These are phyloP conservation scores for Oncopeltus fasciatus DNA, from an alignment of 1,140 invertebrate species.

Conservation along the genomic window DNA sequence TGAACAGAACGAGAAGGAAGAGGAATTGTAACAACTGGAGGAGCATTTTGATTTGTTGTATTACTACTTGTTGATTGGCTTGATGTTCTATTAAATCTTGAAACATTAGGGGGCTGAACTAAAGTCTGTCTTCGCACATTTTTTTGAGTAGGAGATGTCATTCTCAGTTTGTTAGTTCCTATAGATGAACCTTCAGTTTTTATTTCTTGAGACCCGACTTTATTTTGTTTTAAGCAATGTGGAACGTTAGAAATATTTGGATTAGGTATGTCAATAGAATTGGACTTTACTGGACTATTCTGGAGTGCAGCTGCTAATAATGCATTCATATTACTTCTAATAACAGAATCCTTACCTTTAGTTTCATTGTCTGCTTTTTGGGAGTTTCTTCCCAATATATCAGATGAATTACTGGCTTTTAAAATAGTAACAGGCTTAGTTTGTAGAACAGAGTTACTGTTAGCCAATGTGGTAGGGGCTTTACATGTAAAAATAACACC, in stretches of 20 bases:
- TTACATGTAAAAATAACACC: slow-evolving; percentile 23
- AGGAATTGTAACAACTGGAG: slow-evolving; percentile 29
- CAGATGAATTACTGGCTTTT: slow-evolving; percentile 15
- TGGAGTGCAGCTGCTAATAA: slow-evolving; percentile 31
- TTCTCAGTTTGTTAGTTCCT: slow-evolving; percentile 7
- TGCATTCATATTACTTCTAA: slow-evolving; percentile 33
- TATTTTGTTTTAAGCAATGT: slow-evolving; percentile 6
- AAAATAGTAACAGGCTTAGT: slow-evolving; percentile 21
- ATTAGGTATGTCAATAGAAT: background rate
- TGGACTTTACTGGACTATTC: slow-evolving; percentile 8
- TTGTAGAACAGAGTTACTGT: slow-evolving; percentile 16
- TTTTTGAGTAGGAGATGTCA: slow-evolving; percentile 14
- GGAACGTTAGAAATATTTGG: background rate
- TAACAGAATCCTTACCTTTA: slow-evolving; percentile 30
- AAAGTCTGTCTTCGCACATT: slow-evolving; percentile 10
- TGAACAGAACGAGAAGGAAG: slow-evolving; percentile 28
- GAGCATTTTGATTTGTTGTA: slow-evolving; percentile 14
- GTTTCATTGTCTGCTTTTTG: slow-evolving; percentile 16
- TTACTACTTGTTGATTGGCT: slow-evolving; percentile 35
- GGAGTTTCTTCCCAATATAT: slow-evolving; percentile 4
- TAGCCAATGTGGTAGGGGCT: slow-evolving; percentile 14
- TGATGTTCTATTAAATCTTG: slow-evolving; percentile 36
- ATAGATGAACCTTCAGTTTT: slow-evolving; percentile 1
- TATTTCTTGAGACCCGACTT: background rate
- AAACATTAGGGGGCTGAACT: background rate